phyloP scores from a whole-genome alignment of 2,797 vertebrate species.

The Pangasius larnaudii region DNA sequence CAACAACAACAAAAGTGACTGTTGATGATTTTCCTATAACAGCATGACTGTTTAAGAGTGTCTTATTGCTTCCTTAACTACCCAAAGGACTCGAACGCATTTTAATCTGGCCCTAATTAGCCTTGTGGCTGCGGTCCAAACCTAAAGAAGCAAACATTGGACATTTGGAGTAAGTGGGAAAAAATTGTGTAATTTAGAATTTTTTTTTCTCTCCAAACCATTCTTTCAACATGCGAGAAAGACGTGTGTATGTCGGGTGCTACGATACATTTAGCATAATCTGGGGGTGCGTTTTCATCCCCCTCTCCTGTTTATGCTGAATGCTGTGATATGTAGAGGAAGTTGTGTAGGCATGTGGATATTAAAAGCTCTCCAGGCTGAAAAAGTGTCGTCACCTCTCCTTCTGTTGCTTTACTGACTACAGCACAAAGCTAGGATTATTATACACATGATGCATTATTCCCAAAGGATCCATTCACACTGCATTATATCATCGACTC shows the following conservation, averaged over 20 bases:
- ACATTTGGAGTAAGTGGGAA: not conserved
- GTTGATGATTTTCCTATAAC: not conserved
- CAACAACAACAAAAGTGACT: not conserved
- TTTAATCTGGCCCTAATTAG: not conserved
- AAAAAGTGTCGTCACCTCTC: not conserved
- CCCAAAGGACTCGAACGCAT: not conserved
- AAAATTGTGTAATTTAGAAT: not conserved
- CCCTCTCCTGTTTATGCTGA: not conserved
- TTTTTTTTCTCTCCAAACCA: not conserved
- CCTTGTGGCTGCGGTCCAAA: not conserved
- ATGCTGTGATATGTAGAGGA: constrained; percentile 1
- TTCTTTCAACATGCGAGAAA: not conserved
- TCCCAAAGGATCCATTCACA: not conserved
- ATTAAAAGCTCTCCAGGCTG: constrained; percentile 16
- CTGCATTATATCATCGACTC: not conserved
- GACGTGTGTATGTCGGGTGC: not conserved
- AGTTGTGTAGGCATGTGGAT: constrained; percentile 20
- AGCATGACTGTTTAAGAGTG: not conserved
- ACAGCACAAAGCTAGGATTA: not conserved
- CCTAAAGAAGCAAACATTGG: not conserved
- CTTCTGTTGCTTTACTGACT: not conserved
- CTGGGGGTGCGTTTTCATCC: not conserved
- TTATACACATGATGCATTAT: not conserved
- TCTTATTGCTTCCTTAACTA: not conserved
- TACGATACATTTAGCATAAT: not conserved